Conservation (phyloP, 2,888 invertebrate species). For the Epinotia ramella region DNA sequence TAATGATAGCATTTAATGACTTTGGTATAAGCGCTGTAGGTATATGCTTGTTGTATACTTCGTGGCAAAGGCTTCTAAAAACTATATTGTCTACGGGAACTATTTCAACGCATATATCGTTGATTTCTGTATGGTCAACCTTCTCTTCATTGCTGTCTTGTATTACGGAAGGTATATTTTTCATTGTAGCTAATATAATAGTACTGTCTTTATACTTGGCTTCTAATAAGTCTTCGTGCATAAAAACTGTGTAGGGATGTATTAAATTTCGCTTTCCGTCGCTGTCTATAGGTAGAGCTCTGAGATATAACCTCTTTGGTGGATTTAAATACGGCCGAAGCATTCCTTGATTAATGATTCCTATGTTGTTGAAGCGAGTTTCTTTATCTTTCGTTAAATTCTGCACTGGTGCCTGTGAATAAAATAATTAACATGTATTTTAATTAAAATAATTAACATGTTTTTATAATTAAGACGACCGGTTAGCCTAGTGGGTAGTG, state of each 20-base stretch:
- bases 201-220: slow-evolving; percentile 64
- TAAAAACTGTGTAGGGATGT: slow-evolving; percentile 78
- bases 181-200: slow-evolving; percentile 72
- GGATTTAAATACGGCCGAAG: slow-evolving; percentile 67
- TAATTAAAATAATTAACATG: too few species aligned
- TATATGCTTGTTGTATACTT: slow-evolving; percentile 74
- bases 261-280: slow-evolving; percentile 77
- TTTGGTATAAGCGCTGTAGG: slow-evolving; percentile 83
- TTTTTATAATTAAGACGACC: too few species aligned
- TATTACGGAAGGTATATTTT: slow-evolving; percentile 67
- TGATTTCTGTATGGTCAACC: slow-evolving; percentile 58
- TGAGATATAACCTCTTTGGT: slow-evolving; percentile 66
- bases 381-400: slow-evolving; percentile 58
- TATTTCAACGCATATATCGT: slow-evolving; percentile 78
- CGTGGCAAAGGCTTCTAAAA: slow-evolving; percentile 72
- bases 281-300: slow-evolving; percentile 76
- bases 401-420: slow-evolving; percentile 49
- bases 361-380: slow-evolving; percentile 69
- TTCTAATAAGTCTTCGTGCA: slow-evolving; percentile 75
- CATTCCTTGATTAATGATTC: slow-evolving; percentile 70
- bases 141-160: slow-evolving; percentile 58
- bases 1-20: slow-evolving; percentile 82
- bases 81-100: slow-evolving; percentile 73
- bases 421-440: not conserved
- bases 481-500: too few species aligned